A percentile compares a stretch with the other conserved stretches of the same genome.
These are phyloP conservation scores for Escarpia spicata DNA, from an alignment of 2,888 invertebrate species.

Conservation along the genomic window DNA sequence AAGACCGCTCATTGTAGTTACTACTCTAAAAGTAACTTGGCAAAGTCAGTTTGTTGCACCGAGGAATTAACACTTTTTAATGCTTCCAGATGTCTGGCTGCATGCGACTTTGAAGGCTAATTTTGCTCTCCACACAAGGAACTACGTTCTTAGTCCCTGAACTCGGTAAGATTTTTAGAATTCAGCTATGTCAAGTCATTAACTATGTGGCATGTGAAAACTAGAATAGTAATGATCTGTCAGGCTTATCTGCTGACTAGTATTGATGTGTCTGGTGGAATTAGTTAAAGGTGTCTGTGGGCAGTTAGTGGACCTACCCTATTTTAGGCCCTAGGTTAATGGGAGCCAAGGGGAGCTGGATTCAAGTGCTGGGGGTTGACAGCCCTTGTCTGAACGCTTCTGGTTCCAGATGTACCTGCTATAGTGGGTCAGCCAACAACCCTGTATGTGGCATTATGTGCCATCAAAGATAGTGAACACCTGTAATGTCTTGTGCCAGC, in stretches of 20 bases:
- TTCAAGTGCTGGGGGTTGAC: neutral
- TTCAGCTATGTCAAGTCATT: neutral
- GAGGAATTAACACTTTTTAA: neutral
- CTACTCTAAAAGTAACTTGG: neutral
- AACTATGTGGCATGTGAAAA: neutral
- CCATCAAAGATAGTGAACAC: too few relatives aligned
- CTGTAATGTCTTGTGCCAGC: too few relatives aligned
- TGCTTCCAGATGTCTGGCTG: neutral
- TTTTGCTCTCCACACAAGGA: neutral
- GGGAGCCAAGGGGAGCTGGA: neutral
- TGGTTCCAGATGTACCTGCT: neutral
- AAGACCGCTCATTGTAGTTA: too few relatives aligned
- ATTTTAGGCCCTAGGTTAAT: constrained; percentile 12
- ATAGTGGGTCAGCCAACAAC: neutral
- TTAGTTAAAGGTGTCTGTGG: neutral
- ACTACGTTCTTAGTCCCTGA: neutral
- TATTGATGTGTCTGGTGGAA: constrained; percentile 6
- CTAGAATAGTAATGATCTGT: constrained; percentile 12
- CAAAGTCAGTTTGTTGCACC: neutral
- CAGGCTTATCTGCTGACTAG: neutral
- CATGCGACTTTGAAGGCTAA: neutral
- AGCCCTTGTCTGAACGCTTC: neutral
- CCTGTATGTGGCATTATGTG: neutral
- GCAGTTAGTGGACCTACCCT: neutral
- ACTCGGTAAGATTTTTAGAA: neutral